Percentiles rank a stretch among this genome's conserved stretches.
phyloP scores from a whole-genome alignment of 2,888 invertebrate genomes.

The Petrophora chlorosata region DNA sequence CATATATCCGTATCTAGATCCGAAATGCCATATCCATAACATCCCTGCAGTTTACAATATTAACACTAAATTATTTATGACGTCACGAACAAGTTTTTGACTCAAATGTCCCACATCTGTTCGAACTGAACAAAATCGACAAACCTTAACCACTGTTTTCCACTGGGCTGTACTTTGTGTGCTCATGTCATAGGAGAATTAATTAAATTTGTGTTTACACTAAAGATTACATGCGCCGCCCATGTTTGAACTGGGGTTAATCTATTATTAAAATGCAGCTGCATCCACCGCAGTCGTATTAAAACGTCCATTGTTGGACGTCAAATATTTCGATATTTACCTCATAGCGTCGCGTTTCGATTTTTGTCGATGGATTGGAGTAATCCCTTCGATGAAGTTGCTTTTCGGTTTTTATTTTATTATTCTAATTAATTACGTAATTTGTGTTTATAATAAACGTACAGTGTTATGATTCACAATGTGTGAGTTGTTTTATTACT shows the following conservation, averaged over 20 bases:
- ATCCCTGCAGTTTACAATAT: too few species aligned
- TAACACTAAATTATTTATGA: too few species aligned
- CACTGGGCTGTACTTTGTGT: constrained; percentile 29
- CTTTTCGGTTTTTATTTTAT: too few species aligned
- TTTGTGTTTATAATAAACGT: too few species aligned
- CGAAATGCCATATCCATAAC: too few species aligned
- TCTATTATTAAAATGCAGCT: constrained; percentile 71
- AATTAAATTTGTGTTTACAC: constrained; percentile 72
- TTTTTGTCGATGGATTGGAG: constrained; percentile 11
- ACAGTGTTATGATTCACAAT: too few species aligned
- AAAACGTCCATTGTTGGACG: constrained; percentile 41
- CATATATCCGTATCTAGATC: too few species aligned
- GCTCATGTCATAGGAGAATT: constrained; percentile 60
- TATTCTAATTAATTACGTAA: too few species aligned
- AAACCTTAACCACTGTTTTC: constrained; percentile 13
- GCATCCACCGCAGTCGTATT: constrained; percentile 49
- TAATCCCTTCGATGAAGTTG: too few species aligned
- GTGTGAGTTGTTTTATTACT: too few species aligned
- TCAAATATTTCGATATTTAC: constrained; percentile 40
- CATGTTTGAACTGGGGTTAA: constrained; percentile 63
- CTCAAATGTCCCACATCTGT: background rate
- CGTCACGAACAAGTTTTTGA: too few species aligned
- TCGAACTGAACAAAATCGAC: background rate
- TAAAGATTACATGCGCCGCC: constrained; percentile 63
- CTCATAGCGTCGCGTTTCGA: constrained; percentile 21